Evolutionary conservation across 2,113 vertebrate species (phyloP), one percentile per base, ranked within the genome.

Genomic region (Hippocampus barbouri): DNA sequence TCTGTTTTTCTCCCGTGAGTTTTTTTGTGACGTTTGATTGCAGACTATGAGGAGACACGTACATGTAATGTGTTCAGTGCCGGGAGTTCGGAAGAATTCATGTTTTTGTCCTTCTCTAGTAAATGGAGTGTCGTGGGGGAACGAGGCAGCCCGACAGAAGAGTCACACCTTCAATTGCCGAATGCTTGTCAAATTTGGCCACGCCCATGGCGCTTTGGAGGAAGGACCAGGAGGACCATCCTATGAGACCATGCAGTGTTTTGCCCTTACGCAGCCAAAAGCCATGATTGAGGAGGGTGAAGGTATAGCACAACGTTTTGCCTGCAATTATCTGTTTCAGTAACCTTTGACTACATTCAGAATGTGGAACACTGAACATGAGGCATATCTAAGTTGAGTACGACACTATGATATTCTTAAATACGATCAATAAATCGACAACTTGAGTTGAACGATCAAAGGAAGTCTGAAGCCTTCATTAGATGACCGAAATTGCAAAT

Each of bases 191-290:
- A 97, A 98, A 87, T 93, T 91, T 56, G 86, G 90, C 69, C 93
- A 92, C 21, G 91, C 93, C 83, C 88, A 90, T 67, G 86, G 89
- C 41, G 83, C 84, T 80, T 88, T 86, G 85, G 90, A 94, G 77
- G 96, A 98, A 80, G 95, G 93, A 25, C 77, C 79, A 5, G 94
- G 91, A 60, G 86, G 88, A 74, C 95, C 94, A 5, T 93, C 93
- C 91, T 97, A 96, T 0, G 97, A 99, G 89, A 98, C 95, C 67
- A 98, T 99, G 97, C 97, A 99, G 80, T 99, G 97, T 85, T 99
- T 99, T 73, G 97, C 97, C 74, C 93, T 99, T 40, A 98, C 96
- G 1, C 97, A 99, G 85, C 97, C 97, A 30, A 95, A 96, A 78
- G 95, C 96, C 78, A 98, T 99, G 94, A 96, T 97, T 83, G 97